A percentile compares a stretch with the other conserved stretches of the same genome.
Evolutionary conservation across 2,113 vertebrate species (phyloP).

Genomic region (Phycodurus eques): DNA sequence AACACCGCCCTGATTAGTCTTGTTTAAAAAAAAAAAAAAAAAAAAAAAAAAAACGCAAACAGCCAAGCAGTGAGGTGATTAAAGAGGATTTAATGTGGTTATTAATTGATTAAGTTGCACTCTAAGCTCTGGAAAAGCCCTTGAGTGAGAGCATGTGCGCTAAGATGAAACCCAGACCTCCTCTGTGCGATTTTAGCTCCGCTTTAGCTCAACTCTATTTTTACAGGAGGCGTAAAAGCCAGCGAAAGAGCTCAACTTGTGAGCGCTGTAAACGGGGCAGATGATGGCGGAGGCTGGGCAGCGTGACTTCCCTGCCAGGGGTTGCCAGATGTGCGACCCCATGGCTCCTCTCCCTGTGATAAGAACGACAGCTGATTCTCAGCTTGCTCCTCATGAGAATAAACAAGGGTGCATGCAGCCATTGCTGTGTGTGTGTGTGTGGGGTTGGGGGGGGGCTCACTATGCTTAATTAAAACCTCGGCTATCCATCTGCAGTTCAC

Average conservation of each 20-base stretch:
- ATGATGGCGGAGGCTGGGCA: constrained; percentile 27
- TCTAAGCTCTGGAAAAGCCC: constrained; percentile 15
- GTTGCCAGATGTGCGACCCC: constrained; percentile 67
- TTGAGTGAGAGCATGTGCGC: constrained; percentile 40
- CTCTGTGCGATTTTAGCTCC: constrained; percentile 40
- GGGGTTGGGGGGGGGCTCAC: constrained; percentile 8
- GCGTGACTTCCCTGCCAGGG: constrained; percentile 55
- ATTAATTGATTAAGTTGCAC: constrained; percentile 27
- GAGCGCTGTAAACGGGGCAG: constrained; percentile 31
- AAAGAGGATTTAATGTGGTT: constrained; percentile 27
- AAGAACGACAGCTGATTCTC: constrained; percentile 58
- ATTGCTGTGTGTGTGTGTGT: background rate
- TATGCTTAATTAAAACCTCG: constrained; percentile 28
- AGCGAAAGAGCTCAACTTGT: constrained; percentile 48
- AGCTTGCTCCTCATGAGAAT: constrained; percentile 45
- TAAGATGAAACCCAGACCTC: constrained; percentile 60
- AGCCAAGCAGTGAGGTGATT: background rate
- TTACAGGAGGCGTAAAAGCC: constrained; percentile 59
- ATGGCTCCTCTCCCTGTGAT: constrained; percentile 34
- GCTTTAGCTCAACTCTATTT: constrained; percentile 52
- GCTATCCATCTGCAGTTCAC: constrained; percentile 53
- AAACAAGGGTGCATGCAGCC: constrained; percentile 1
- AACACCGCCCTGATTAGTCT: constrained; percentile 7
- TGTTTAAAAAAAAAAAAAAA: background rate
- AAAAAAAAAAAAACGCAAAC: background rate